Base-by-base conservation (phyloP, 2,888 invertebrate species). In the Callyntrura guangdongensis region DNA sequence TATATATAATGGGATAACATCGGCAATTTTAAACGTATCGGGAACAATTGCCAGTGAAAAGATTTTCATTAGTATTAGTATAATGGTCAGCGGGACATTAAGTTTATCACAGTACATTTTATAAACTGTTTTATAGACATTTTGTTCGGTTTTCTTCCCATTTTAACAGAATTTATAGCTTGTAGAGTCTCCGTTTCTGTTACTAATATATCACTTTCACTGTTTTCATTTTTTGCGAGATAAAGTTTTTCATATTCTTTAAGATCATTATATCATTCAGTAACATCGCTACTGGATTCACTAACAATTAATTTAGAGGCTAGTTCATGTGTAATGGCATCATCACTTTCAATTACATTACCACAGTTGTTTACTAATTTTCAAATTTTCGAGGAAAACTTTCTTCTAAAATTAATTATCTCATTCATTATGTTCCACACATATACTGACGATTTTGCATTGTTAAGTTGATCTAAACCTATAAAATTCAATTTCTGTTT, bases 221-320 rank as follows among this genome's bases (percentile, higher is more conserved):
- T n/a, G n/a, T n/a, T n/a, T n/a, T n/a, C n/a, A n/a, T n/a, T n/a
- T n/a, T n/a, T n/a, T n/a, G n/a, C n/a, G n/a, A n/a, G n/a, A n/a
- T n/a, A n/a, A n/a, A n/a, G n/a, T n/a, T n/a, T n/a, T n/a, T n/a
- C n/a, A n/a, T n/a, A n/a, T n/a, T 59, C 17, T 59, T 17, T 59
- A n/a, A n/a, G n/a, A n/a, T n/a, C n/a, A n/a, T n/a, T n/a, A n/a
- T n/a, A n/a, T n/a, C n/a, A n/a, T n/a, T n/a, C n/a, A n/a, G n/a
- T 4, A 47, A 47, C 20, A 14, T 86, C 22, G 20, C 74, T 45
- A 47, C 25, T 14, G 47, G 3, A 17, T n/a, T 45, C 22, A 86
- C 72, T 27, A 59, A 86, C 72, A n/a, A 61, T 77, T 77, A 74
- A 86, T 86, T 86, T 77, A 27, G 8, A 12, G 0, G 86, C 74